A percentile compares a stretch with the other conserved stretches of the same genome.
Evolutionary conservation across 2,797 vertebrate species (phyloP).

Genomic region (Craterocephalus amniculus): DNA sequence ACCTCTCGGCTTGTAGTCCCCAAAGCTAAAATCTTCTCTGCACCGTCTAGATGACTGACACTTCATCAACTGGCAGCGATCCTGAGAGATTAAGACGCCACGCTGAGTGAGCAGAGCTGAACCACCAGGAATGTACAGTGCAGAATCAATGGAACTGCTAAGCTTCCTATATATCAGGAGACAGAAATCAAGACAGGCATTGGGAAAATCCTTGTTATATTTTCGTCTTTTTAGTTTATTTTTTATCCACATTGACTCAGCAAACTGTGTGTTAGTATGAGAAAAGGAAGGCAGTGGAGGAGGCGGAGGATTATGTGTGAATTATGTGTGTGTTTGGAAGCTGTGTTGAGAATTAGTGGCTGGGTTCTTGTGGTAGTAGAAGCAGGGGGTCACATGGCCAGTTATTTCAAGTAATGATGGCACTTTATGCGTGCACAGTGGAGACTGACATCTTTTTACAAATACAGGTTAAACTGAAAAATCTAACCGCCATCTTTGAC

Average conservation of each 20-base stretch:
- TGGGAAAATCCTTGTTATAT: conserved; percentile 51
- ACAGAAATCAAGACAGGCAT: conserved; percentile 40
- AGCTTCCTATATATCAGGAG: conserved; percentile 65
- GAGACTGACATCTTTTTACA: too few species aligned
- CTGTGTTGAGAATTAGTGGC: conserved; percentile 39
- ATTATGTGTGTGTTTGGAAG: conserved; percentile 38
- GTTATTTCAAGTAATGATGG: too few species aligned
- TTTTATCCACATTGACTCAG: conserved; percentile 57
- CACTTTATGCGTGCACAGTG: too few species aligned
- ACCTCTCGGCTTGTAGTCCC: conserved; percentile 39
- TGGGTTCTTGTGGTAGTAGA: conserved; percentile 42
- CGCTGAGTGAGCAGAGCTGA: conserved; percentile 56
- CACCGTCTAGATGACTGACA: conserved; percentile 52
- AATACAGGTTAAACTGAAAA: too few species aligned
- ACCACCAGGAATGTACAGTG: conserved; percentile 51
- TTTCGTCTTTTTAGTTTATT: conserved; percentile 57
- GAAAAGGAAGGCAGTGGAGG: conserved; percentile 40
- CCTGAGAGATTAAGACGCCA: conserved; percentile 61
- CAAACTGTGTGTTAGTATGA: conserved; percentile 42
- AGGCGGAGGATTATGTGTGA: conserved; percentile 51
- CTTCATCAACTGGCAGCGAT: conserved; percentile 63
- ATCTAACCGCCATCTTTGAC: too few species aligned
- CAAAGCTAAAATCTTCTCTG: conserved; percentile 43
- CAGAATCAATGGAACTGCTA: conserved; percentile 66
- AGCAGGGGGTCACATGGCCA: not conserved